Evolutionary conservation across 2,113 vertebrate species (phyloP), one percentile per base, ranked within the genome.

Genomic region (Pelodiscus sinensis): DNA sequence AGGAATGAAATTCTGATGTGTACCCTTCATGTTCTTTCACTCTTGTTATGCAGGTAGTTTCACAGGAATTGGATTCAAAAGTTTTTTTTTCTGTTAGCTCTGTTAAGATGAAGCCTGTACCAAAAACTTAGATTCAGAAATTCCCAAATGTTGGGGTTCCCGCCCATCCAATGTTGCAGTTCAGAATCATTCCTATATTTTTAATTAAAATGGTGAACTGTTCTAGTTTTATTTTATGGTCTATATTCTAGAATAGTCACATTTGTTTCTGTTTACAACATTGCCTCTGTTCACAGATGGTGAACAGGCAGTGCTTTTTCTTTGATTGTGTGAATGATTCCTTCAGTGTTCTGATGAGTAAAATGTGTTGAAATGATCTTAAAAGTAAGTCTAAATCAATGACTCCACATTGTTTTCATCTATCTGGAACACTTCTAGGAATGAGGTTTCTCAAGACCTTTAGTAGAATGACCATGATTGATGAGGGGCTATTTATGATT

Each of bases 261-360:
- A 80, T 82, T 86, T 85, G 91, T 86, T 77, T 93, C 82, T 94
- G 92, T 92, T 92, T 94, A 90, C 90, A 82, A 84, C 82, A 12
- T 65, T 81, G 89, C 79, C 16, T 58, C 71, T 19, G 51, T 1
- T 60, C 38, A 2, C 91, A 93, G 62, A 79, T 81, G 84, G 71
- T 19, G 68, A 86, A 79, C 25, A 44, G 71, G 81, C 38, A 75
- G n/a, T 55, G 2, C 50, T 50, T 79, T 79, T 86, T 65, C 68
- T 82, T 29, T 29, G 6, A 9, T 12, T 56, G 57, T 77, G 24
- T 86, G 78, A 44, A 38, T 51, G 4, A 79, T 4, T n/a, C 83
- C 79, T 50, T n/a, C 3, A 0, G 5, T 84, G 85, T 44, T 77
- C 83, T 35, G 31, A 71, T 31, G 44, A 57, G 62, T 51, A 89